Conservation (phyloP, 2,113 vertebrate species). For the Terrapene triunguis region DNA sequence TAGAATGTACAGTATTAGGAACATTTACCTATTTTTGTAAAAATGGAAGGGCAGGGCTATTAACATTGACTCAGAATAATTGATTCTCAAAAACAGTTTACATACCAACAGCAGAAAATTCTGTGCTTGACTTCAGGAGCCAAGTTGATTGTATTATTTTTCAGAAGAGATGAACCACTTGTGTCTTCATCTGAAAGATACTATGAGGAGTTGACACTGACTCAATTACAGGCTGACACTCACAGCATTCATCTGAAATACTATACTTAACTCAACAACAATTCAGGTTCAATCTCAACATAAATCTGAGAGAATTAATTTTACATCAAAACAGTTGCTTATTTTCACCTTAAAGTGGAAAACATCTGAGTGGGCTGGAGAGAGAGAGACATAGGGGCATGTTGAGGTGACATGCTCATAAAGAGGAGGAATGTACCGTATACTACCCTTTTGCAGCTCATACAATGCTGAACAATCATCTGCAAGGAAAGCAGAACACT, state of each 20-base stretch:
- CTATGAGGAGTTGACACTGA: conserved; percentile 30
- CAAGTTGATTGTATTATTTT: not conserved
- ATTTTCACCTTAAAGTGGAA: conserved; percentile 23
- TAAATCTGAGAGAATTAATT: conserved; percentile 35
- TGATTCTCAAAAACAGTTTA: conserved; percentile 33
- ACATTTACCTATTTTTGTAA: conserved; percentile 37
- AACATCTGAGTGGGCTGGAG: not conserved
- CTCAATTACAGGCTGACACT: conserved; percentile 6
- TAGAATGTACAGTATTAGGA: not conserved
- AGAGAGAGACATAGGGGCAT: not conserved
- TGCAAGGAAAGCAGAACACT: not conserved
- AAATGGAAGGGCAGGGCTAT: conserved; percentile 18
- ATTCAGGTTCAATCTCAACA: conserved; percentile 1
- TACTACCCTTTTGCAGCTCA: not conserved
- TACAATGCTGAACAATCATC: conserved; percentile 6
- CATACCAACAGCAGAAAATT: conserved; percentile 42
- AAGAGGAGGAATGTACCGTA: not conserved
- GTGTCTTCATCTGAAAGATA: not conserved
- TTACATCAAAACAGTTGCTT: conserved; percentile 6
- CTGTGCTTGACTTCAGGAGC: conserved; percentile 19
- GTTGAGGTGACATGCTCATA: not conserved
- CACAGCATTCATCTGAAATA: conserved; percentile 7
- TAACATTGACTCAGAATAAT: conserved; percentile 28
- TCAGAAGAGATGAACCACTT: conserved; percentile 13
- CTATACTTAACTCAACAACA: conserved; percentile 10